Evolutionary conservation across 2,113 vertebrate genomes (phyloP).

Genomic region (rabbit (Oryctolagus cuniculus)): DNA sequence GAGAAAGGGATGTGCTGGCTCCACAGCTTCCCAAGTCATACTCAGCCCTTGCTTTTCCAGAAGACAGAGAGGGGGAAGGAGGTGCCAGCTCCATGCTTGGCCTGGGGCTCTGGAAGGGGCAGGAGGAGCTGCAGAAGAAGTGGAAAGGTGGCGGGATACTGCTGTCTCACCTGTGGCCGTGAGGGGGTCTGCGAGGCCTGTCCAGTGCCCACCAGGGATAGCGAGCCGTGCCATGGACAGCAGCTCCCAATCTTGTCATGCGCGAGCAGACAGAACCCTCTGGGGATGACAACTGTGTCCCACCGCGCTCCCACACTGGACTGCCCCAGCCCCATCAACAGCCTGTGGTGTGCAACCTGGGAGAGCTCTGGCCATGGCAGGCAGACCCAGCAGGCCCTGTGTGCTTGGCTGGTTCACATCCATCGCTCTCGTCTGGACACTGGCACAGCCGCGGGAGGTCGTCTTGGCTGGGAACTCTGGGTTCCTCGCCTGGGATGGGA

Average conservation of each 20-base stretch:
- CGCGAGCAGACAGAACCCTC: not conserved
- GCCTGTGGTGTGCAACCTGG: not conserved
- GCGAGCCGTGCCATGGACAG: no score
- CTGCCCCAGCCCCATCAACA: not conserved
- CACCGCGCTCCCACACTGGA: not conserved
- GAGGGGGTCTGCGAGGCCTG: fast-evolving
- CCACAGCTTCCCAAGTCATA: not conserved
- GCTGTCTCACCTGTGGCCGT: not conserved
- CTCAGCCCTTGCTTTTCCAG: not conserved
- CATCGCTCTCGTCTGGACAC: not conserved
- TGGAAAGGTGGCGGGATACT: not conserved
- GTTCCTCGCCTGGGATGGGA: not conserved
- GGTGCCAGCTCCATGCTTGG: not conserved
- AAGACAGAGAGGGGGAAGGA: not conserved
- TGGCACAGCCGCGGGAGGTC: not conserved
- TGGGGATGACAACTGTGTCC: not conserved
- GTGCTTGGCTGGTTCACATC: not conserved
- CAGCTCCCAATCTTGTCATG: fast-evolving
- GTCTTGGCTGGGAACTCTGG: not conserved
- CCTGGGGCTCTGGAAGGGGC: not conserved
- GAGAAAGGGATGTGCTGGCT: not conserved
- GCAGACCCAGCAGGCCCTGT: not conserved
- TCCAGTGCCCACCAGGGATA: not conserved
- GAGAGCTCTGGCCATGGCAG: not conserved
- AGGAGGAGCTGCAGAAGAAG: not conserved